These are phyloP conservation scores for Heterocephalus glaber DNA, from an alignment of 2,113 vertebrate genomes.

Conservation along the genomic window DNA sequence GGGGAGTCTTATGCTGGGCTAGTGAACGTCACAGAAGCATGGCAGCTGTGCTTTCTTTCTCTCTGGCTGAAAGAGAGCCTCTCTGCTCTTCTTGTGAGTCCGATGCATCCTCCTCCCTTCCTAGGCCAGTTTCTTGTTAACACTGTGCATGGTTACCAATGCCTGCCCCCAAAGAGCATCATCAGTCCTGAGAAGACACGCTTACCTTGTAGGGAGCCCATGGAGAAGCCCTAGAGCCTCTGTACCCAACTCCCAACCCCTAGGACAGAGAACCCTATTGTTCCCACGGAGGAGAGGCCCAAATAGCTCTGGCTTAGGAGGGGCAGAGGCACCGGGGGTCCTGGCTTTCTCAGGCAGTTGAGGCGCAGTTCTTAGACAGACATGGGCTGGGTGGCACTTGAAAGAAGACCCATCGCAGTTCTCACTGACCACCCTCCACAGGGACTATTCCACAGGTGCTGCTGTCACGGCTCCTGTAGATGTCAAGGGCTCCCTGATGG, in stretches of 20 bases:
- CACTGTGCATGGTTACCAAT: neutral
- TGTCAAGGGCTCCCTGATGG: neutral
- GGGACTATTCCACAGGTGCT: neutral
- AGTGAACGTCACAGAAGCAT: too few species aligned
- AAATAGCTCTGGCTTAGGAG: neutral
- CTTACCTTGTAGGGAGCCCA: neutral
- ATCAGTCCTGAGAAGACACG: neutral
- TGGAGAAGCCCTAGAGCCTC: neutral
- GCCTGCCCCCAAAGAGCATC: neutral
- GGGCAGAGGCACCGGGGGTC: neutral
- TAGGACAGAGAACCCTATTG: too few species aligned
- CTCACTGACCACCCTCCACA: neutral
- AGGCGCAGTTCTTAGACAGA: neutral
- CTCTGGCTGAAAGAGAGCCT: neutral
- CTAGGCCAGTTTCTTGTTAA: neutral
- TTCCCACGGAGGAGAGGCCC: neutral
- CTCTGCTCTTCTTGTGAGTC: neutral
- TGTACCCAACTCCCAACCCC: neutral
- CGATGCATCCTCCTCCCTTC: neutral
- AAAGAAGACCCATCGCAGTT: neutral
- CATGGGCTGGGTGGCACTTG: too few species aligned
- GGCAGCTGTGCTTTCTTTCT: neutral
- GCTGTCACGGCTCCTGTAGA: neutral
- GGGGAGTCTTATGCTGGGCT: neutral
- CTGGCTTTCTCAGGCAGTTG: neutral